Evolutionary conservation across 2,888 invertebrate species (phyloP).

Genomic region (Temnothorax ravouxi): DNA sequence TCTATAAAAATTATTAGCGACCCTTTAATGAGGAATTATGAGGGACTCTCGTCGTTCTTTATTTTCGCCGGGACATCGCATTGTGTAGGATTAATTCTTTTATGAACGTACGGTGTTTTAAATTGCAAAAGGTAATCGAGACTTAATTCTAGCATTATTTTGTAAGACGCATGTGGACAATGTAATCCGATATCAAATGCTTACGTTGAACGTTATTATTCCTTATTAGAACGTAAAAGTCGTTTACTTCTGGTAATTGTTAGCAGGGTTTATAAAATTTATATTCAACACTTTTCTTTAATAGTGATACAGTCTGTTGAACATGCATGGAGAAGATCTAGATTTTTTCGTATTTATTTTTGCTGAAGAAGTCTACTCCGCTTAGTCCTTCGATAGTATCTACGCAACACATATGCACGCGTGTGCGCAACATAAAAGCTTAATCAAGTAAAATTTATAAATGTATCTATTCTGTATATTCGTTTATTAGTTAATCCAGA

Average conservation of each 20-base stretch:
- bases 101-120: neutral
- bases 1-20: constrained; percentile 57
- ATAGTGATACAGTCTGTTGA: constrained; percentile 7
- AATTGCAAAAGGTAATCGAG: neutral
- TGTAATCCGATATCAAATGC: neutral
- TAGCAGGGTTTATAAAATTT: neutral
- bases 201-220: neutral
- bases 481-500: constrained; percentile 48
- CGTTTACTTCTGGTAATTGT: neutral
- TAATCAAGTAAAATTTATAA: constrained; percentile 52
- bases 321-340: neutral
- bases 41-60: constrained; percentile 29
- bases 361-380: neutral
- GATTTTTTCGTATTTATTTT: constrained; percentile 32
- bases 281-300: neutral
- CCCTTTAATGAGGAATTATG: constrained; percentile 50
- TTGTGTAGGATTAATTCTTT: constrained; percentile 16
- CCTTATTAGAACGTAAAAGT: neutral
- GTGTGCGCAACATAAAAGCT: neutral
- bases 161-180: too few species aligned
- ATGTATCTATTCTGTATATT: constrained; percentile 40
- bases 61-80: constrained; percentile 19
- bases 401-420: neutral
- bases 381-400: constrained; percentile 24
- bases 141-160: neutral